Conservation (phyloP, 2,888 invertebrate species). For the Scotopteryx bipunctaria region DNA sequence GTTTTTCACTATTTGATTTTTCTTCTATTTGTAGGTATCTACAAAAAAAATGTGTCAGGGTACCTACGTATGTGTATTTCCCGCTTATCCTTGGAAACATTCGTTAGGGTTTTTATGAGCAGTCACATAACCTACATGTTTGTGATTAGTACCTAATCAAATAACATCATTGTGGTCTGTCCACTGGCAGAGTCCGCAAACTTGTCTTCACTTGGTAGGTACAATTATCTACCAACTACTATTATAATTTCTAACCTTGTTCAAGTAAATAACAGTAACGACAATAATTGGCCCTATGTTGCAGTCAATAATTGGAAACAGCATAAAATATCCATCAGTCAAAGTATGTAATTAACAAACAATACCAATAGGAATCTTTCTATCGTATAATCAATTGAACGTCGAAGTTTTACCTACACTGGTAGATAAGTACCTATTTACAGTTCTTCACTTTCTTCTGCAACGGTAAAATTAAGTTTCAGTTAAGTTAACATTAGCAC, state of each 20-base stretch:
- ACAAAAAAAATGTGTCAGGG: too few relatives aligned
- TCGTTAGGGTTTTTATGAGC: too few relatives aligned
- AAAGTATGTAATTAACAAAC: constrained; percentile 21
- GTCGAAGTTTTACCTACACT: constrained; percentile 50
- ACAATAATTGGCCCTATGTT: background rate
- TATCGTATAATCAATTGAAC: constrained; percentile 47
- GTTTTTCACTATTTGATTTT: too few relatives aligned
- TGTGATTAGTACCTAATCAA: background rate
- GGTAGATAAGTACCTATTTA: too few relatives aligned
- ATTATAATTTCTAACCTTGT: too few relatives aligned
- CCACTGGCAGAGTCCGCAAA: background rate
- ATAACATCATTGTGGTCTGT: background rate
- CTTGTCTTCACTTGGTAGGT: too few relatives aligned
- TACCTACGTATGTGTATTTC: too few relatives aligned
- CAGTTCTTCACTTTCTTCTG: constrained; percentile 64
- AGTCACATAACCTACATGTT: too few relatives aligned
- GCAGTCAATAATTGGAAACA: constrained; percentile 2
- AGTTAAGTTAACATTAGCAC: constrained; percentile 37
- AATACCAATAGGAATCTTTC: constrained; percentile 64
- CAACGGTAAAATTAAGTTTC: constrained; percentile 63
- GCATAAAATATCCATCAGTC: constrained; percentile 22
- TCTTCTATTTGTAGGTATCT: too few relatives aligned
- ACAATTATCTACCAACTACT: too few relatives aligned
- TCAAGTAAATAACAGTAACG: background rate
- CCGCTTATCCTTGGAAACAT: too few relatives aligned